phyloP scores from a whole-genome alignment of 2,113 vertebrate genomes.

The Prietella phreatophila region DNA sequence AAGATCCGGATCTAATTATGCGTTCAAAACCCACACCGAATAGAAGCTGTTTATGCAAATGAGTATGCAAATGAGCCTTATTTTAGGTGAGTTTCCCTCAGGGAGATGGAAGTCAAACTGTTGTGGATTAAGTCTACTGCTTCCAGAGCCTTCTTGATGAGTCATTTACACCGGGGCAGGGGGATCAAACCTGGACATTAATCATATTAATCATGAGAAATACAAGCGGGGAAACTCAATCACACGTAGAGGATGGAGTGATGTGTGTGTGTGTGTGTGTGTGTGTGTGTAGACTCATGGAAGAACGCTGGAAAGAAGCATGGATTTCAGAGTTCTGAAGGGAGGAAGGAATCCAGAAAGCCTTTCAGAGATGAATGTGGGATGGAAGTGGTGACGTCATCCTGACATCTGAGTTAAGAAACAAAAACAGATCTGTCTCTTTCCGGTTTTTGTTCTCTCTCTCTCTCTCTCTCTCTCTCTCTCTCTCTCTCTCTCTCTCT shows the following conservation, averaged over 20 bases:
- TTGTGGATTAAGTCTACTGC: constrained; percentile 47
- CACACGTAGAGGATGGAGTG: background rate
- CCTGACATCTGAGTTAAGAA: constrained; percentile 46
- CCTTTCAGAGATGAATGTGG: constrained; percentile 35
- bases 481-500: too few relatives aligned
- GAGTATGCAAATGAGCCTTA: constrained; percentile 45
- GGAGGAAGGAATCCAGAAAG: background rate
- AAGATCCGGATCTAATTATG: constrained; percentile 53
- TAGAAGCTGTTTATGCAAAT: constrained; percentile 53
- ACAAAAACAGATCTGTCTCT: constrained; percentile 9
- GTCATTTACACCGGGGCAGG: constrained; percentile 5
- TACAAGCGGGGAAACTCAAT: background rate
- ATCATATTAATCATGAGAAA: background rate
- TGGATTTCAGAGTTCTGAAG: background rate
- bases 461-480: too few relatives aligned
- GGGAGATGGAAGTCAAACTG: constrained; percentile 40
- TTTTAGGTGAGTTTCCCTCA: constrained; percentile 47
- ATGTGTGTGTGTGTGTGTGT: background rate
- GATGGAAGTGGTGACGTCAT: constrained; percentile 39
- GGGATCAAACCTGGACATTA: background rate
- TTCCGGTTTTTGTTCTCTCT: background rate
- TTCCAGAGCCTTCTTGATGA: constrained; percentile 1
- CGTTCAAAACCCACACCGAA: constrained; percentile 42
- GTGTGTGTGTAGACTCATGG: background rate
- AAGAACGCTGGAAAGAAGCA: background rate